phyloP scores from a whole-genome alignment of 2,113 vertebrate species.

The Elgaria multicarinata region DNA sequence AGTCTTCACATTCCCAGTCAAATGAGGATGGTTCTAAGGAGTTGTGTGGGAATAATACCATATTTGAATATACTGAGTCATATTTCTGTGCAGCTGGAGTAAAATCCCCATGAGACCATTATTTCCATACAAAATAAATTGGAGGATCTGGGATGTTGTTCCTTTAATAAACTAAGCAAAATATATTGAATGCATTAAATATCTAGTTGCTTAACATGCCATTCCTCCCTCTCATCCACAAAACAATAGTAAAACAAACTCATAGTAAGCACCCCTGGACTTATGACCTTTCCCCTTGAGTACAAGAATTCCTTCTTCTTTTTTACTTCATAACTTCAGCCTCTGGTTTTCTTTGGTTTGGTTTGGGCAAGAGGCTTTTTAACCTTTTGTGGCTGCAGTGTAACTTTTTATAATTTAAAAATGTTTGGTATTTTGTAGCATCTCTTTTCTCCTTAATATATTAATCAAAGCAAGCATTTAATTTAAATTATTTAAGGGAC shows the following conservation, averaged over 20 bases:
- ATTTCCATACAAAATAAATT: not conserved
- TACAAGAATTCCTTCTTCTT: not conserved
- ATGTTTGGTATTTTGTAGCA: not conserved
- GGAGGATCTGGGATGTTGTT: not conserved
- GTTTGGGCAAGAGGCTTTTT: not conserved
- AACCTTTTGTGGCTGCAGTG: not conserved
- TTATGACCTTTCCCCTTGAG: not conserved
- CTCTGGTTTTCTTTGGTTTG: not conserved
- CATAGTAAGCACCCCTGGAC: not conserved
- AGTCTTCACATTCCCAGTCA: not conserved
- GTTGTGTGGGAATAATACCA: not conserved
- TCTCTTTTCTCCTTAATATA: not conserved
- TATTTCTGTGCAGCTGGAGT: not conserved
- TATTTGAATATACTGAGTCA: not conserved
- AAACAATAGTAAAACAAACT: not conserved
- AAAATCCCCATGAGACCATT: not conserved
- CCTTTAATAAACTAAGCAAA: not conserved
- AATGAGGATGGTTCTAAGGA: not conserved
- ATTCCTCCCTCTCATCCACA: not conserved
- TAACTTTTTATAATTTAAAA: not conserved
- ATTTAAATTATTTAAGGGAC: not conserved
- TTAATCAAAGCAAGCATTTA: not conserved
- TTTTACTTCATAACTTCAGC: not conserved
- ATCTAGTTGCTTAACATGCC: not conserved
- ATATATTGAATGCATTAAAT: not conserved